Evolutionary conservation across 1,140 invertebrate species (phyloP), one percentile per base, ranked within the genome.

Genomic region (Zeugodacus cucurbitae): DNA sequence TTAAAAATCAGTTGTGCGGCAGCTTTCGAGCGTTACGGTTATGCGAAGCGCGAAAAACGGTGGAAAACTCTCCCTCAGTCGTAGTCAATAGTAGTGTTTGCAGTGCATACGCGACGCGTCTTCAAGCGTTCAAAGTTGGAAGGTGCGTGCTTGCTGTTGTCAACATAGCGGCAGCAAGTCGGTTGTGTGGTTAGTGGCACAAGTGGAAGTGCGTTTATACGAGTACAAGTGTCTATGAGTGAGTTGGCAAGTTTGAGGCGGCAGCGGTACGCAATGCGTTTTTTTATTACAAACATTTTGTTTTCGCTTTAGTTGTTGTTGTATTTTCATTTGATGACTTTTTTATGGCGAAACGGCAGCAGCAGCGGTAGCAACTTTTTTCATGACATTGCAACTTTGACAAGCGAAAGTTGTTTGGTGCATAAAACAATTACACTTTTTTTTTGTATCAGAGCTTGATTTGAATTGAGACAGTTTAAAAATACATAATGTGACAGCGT

Each of bases 1-100:
- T 48, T 82, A 41, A 41, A 41, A 48, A 82, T 82, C 74, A 82
- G 74, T 82, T 82, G 74, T 82, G 74, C 74, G 74, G n/a, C 74
- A 82, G 74, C 74, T 48, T 82, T 44, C 74, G 34, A 29, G 41
- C 74, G 74, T 54, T 82, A 82, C 74, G 74, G 74, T 82, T 82
- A 82, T 82, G 74, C 44, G n/a, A 48, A 82, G n/a, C 74, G 74
- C 74, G 74, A 26, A 44, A 82, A 82, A 7, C 41, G 74, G 37
- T 41, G 22, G 26, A 26, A 82, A 82, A 82, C 14, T 54, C 14
- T 54, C 74, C 22, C 1, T 34, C 2, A 34, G 34, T 17, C 3
- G 17, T 26, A 26, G 8, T 0, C 10, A 26, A 48, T 10, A 41
- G n/a, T 1, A 82, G 7, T 82, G 11, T 82, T 82, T 14, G 74